Percentiles rank a stretch among this genome's conserved stretches.
These are phyloP conservation scores for Pleuronectes platessa DNA, from an alignment of 2,113 vertebrate genomes.

Conservation along the genomic window DNA sequence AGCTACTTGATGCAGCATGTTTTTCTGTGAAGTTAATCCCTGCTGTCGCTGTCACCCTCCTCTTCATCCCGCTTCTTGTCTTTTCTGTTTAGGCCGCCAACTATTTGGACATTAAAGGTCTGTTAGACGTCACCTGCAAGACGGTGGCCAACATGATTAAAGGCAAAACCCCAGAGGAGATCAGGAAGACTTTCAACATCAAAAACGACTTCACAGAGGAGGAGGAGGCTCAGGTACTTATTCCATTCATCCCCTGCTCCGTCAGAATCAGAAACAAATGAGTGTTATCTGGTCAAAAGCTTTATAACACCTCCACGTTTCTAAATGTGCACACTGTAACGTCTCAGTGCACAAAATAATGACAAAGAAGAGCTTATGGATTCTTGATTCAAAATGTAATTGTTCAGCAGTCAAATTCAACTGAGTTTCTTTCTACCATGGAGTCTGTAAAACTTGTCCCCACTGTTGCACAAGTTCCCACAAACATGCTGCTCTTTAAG, in stretches of 20 bases:
- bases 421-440: too few species aligned
- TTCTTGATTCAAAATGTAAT: too few species aligned
- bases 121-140: slow-evolving; percentile 99
- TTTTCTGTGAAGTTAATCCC: too few species aligned
- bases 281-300: not conserved
- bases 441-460: too few species aligned
- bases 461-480: too few species aligned
- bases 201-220: slow-evolving; percentile 99
- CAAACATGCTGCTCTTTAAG: too few species aligned
- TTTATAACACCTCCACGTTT: too few species aligned
- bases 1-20: too few species aligned
- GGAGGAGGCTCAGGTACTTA: slow-evolving; percentile 95
- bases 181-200: slow-evolving; percentile 99
- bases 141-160: slow-evolving; percentile 99
- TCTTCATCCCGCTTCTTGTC: slow-evolving; percentile 3
- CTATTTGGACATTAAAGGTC: slow-evolving; percentile 99
- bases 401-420: too few species aligned
- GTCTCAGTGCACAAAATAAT: too few species aligned
- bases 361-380: too few species aligned
- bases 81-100: slow-evolving; percentile 90
- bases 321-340: too few species aligned
- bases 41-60: not conserved
- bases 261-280: not conserved
- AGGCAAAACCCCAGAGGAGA: slow-evolving; percentile 99
- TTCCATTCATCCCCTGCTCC: not conserved